These are phyloP conservation scores for Tenthredo livida DNA, from an alignment of 2,888 invertebrate genomes.

Conservation along the genomic window DNA sequence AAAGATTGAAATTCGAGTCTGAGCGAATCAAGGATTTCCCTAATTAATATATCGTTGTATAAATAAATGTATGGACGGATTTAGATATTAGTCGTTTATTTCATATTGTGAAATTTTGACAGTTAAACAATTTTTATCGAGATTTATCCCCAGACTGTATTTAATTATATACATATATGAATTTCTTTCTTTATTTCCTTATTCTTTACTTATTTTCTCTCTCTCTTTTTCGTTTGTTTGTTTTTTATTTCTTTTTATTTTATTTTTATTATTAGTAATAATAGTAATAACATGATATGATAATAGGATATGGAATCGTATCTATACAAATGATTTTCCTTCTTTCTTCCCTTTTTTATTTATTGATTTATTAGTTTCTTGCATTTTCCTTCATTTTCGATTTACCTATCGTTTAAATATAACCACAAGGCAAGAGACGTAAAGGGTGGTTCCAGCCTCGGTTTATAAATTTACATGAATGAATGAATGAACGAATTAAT, in stretches of 20 bases:
- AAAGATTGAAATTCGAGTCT: too few relatives aligned
- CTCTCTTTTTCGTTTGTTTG: neutral
- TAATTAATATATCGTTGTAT: neutral
- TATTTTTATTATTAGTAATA: neutral
- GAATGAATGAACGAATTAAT: neutral
- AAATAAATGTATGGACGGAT: neutral
- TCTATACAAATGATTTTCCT: constrained; percentile 65
- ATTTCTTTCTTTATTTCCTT: neutral
- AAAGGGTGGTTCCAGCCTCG: neutral
- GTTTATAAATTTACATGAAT: neutral
- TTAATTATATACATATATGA: neutral
- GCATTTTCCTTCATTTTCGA: too few relatives aligned
- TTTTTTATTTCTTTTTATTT: neutral
- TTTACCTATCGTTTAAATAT: neutral
- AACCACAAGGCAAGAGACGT: neutral
- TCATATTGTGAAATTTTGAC: constrained; percentile 10
- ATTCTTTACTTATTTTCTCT: neutral
- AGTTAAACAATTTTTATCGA: neutral
- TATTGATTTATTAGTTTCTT: neutral
- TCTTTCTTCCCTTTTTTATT: neutral
- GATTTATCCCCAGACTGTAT: constrained; percentile 1
- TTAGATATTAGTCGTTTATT: constrained; percentile 13
- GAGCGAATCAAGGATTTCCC: too few relatives aligned
- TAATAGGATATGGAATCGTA: constrained; percentile 72
- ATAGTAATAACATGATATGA: constrained; percentile 67